Evolutionary conservation across 2,113 vertebrate genomes (phyloP), one percentile per base, ranked within the genome.

Genomic region (Pseudorectes ferrugineus): DNA sequence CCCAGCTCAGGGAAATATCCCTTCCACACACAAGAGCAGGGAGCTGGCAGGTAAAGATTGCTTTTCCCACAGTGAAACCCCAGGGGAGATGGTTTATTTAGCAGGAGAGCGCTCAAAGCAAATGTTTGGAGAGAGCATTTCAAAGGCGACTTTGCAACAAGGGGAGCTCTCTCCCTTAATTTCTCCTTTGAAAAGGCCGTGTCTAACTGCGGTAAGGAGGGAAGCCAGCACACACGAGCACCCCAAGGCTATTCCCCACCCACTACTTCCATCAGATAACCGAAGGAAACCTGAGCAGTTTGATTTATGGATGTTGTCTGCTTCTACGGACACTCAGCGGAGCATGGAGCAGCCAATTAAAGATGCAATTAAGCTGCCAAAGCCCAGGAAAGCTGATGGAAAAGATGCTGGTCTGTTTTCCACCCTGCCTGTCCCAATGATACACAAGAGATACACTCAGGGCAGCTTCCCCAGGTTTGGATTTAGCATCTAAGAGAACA

Each of bases 231-330:
- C 33, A 85, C 40, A 35, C 0, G 0, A 73, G 23, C 4, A 18
- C 48, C 10, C 42, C 55, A 59, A 54, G 59, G 76, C 54, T 70
- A 70, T 23, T 49, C 20, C 35, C 46, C 48, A 29, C 36, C 42
- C 57, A 52, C 45, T 14, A 15, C 19, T 93, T 89, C 55, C 59
- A 92, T 76, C 86, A 86, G 84, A 45, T 76, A 6, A 3, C 43
- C 0, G 0, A 71, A 33, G 58, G 42, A 76, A 93, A 72, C 71
- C 70, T 29, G 22, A 63, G 33, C 66, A 73, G 58, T 76, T 85
- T 92, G 96, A 96, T 93, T 93, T 89, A 95, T 85, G 84, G 23
- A 36, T 4, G 55, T 33, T 92, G 80, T 89, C 93, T 95, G 89
- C 92, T 82, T 55, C 87, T 48, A 43, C 8, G 2, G n/a, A 95